Base-by-base conservation (phyloP, 2,113 vertebrate genomes). In the Hippocampus comes region DNA sequence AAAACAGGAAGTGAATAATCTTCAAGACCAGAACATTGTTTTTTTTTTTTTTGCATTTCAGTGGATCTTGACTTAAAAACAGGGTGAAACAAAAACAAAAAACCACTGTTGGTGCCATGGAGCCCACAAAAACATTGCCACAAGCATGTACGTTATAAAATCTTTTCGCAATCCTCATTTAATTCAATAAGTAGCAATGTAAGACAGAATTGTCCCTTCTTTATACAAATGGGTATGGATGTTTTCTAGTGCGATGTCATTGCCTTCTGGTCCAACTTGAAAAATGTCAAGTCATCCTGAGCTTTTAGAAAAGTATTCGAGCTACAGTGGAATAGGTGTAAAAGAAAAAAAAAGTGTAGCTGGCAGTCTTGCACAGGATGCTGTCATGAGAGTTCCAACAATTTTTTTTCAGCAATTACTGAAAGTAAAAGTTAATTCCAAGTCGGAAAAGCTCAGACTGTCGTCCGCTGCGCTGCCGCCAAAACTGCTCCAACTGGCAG, bases 41-140 rank as follows among this genome's bases (percentile, higher is more conserved):
- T 66, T 0, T 25, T 56, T 70, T 7, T 67, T 75, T 81, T 84
- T 76, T 87, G 82, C 21, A 60, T 82, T 75, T 82, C 42, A 76
- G 83, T n/a, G 18, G 46, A 11, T 49, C 23, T 15, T 49, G 14
- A 68, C 42, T 20, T 25, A 20, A 18, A 42, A 70, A 74, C 27
- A 53, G 68, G 4, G 7, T 17, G 68, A 5, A 38, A 38, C 5
- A 38, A 38, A 14, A 14, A 59, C 15, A 59, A 9, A 63, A 41
- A 23, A 30, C 0, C 4, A 34, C 12, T 61, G 3, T 34, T 8
- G 59, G 11, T 38, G 27, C 27, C 30, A 61, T 38, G 5, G 17
- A 34, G 34, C 3, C 21, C 20, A 46, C 10, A 38, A 10, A 57
- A 10, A 49, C 11, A 23, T 27, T 46, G 53, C 34, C 20, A 49